A percentile compares a stretch with the other conserved stretches of the same genome.
These are phyloP conservation scores for Lagopus leucura DNA, from an alignment of 2,113 vertebrate species.

Conservation along the genomic window DNA sequence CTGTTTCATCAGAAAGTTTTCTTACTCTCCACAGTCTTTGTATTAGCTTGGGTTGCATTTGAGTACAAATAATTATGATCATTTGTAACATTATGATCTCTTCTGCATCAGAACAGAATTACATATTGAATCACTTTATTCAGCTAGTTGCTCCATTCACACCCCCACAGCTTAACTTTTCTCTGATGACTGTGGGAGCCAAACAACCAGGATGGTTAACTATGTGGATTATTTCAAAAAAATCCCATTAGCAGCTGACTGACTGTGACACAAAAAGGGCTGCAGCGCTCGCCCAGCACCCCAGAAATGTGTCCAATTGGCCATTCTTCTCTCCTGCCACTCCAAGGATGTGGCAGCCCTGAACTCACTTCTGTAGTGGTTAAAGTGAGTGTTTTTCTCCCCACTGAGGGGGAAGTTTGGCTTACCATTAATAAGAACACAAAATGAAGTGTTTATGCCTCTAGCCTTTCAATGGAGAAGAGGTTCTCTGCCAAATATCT, in stretches of 20 bases:
- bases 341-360: not conserved
- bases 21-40: not conserved
- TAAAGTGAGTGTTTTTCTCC: not conserved
- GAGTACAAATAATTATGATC: not conserved
- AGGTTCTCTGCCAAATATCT: not conserved
- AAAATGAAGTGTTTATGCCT: not conserved
- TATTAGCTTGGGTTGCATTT: not conserved
- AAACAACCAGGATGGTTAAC: not conserved
- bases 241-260: not conserved
- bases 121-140: not conserved
- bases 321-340: not conserved
- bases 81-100: not conserved
- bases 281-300: accelerated
- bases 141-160: not conserved
- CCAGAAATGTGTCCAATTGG: not conserved
- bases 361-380: not conserved
- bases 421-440: not conserved
- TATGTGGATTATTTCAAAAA: not conserved
- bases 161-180: not conserved
- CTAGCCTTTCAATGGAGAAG: not conserved
- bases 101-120: not conserved
- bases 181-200: not conserved
- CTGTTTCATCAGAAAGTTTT: not conserved
- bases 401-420: not conserved
- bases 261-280: not conserved